phyloP scores from a whole-genome alignment of 64 coral and sea anemone genomes.

The Platygyra sinensis region DNA sequence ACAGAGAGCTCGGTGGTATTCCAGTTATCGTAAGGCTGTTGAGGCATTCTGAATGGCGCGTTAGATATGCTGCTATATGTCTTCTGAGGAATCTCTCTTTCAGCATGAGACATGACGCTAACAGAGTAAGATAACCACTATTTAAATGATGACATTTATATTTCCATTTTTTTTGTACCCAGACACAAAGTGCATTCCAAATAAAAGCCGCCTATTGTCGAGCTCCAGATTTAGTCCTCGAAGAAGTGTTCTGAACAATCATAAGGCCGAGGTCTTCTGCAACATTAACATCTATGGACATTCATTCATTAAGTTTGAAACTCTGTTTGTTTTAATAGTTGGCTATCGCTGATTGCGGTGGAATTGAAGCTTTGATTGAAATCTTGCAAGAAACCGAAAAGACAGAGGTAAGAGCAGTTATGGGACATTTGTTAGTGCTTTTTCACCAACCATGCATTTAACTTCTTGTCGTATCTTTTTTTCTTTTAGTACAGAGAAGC shows the following conservation, averaged over 20 bases:
- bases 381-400: constrained; percentile 83
- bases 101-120: constrained; percentile 67
- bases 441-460: neutral
- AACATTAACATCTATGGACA: too few species aligned
- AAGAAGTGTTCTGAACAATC: too few species aligned
- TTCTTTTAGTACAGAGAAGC: constrained; percentile 39
- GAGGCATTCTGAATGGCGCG: constrained; percentile 61
- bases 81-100: constrained; percentile 82
- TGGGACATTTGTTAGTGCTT: neutral
- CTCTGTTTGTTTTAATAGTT: constrained; percentile 32
- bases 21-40: constrained; percentile 70
- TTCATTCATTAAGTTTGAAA: neutral
- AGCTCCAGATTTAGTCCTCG: too few species aligned
- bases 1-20: constrained; percentile 81
- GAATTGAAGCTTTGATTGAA: constrained; percentile 71
- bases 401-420: constrained; percentile 40
- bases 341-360: constrained; percentile 82
- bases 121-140: constrained; percentile 52
- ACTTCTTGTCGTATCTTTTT: neutral
- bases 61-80: constrained; percentile 78
- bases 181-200: too few species aligned
- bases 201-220: too few species aligned
- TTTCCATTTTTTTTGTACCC: too few species aligned
- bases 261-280: too few species aligned
- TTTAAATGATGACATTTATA: too few species aligned